These are phyloP conservation scores for Diarsia rubi DNA, from an alignment of 2,888 invertebrate genomes.

Conservation along the genomic window DNA sequence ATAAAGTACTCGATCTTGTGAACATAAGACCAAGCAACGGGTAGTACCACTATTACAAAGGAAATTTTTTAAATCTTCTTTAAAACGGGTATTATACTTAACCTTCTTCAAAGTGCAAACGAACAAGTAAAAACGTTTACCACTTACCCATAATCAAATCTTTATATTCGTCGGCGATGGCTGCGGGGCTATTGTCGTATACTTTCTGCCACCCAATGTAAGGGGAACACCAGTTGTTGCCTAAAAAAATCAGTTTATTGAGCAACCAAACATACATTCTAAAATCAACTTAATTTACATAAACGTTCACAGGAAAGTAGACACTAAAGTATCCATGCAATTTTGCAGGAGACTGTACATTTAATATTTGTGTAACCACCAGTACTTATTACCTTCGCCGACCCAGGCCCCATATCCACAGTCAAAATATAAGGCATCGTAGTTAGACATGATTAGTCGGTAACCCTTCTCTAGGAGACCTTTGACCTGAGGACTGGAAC, in stretches of 20 bases:
- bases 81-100: not conserved
- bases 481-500: conserved; percentile 91
- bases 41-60: not conserved
- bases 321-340: too few relatives aligned
- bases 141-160: conserved; percentile 90
- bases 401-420: conserved; percentile 97
- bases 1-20: not conserved
- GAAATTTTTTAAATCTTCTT: not conserved
- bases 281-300: not conserved
- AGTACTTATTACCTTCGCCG: conserved; percentile 87
- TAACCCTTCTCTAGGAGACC: conserved; percentile 94
- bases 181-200: conserved; percentile 94
- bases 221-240: conserved; percentile 97
- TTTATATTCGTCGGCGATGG: conserved; percentile 89
- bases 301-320: too few relatives aligned
- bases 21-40: not conserved
- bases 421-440: conserved; percentile 96
- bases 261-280: not conserved
- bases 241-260: conserved; percentile 72
- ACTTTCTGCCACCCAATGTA: conserved; percentile 97
- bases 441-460: conserved; percentile 95
- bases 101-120: not conserved
- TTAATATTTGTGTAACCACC: conserved; percentile 12
- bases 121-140: not conserved
- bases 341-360: not conserved